Conservation (phyloP, 2,113 vertebrate genomes). For the Bolborhynchus lineola region DNA sequence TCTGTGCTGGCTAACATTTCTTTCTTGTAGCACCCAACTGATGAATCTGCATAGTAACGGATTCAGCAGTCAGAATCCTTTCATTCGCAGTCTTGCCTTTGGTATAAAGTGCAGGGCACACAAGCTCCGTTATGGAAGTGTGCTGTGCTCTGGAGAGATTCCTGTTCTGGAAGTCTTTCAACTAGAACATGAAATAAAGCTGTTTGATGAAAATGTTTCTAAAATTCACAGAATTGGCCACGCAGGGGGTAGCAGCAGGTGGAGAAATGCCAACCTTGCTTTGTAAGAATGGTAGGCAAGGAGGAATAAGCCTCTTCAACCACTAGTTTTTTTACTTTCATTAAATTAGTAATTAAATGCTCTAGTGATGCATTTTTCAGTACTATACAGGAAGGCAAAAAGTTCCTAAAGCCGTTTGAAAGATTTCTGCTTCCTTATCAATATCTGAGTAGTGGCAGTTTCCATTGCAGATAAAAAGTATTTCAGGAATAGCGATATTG, state of each 20-base stretch:
- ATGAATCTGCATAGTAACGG: not conserved
- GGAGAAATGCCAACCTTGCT: not conserved
- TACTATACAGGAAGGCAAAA: not conserved
- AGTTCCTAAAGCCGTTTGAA: not conserved
- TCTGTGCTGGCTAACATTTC: not conserved
- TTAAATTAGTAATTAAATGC: not conserved
- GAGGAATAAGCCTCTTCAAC: not conserved
- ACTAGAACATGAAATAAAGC: not conserved
- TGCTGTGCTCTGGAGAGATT: not conserved
- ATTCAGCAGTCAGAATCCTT: not conserved
- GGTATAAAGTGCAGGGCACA: not conserved
- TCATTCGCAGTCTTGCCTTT: not conserved
- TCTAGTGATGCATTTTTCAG: not conserved
- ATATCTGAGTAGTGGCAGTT: not conserved
- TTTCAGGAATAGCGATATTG: not conserved
- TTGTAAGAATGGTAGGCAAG: not conserved
- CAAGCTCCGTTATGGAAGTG: rapidly evolving
- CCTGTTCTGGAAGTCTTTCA: rapidly evolving
- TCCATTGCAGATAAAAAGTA: not conserved
- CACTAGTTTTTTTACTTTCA: not conserved
- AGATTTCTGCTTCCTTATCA: not conserved
- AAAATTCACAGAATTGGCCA: not conserved
- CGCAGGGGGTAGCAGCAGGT: not conserved
- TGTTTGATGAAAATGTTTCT: not conserved
- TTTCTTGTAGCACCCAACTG: not conserved